Percentiles rank a stretch among this genome's conserved stretches.
Conservation (phyloP, 1,140 invertebrate species). For the Myzus persicae region DNA sequence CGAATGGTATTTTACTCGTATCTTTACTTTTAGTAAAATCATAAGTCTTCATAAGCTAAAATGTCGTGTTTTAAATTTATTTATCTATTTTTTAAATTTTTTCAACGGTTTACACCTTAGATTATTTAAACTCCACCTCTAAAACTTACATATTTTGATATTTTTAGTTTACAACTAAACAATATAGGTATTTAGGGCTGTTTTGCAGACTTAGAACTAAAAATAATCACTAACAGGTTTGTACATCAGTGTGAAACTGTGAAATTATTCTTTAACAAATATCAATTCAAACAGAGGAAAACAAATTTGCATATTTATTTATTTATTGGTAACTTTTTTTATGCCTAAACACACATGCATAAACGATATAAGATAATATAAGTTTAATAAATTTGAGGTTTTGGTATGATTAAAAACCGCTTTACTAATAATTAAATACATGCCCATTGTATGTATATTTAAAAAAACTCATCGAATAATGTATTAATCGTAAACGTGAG, state of each 20-base stretch:
- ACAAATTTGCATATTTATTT: not conserved
- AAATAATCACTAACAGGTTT: too few relatives aligned
- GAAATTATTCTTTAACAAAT: not conserved
- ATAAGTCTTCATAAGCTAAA: too few relatives aligned
- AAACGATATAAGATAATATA: not conserved
- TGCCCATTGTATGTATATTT: not conserved
- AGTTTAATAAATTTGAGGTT: not conserved
- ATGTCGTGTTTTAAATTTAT: too few relatives aligned
- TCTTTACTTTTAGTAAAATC: too few relatives aligned
- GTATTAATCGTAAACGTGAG: not conserved
- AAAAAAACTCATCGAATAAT: not conserved
- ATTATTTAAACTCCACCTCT: too few relatives aligned
- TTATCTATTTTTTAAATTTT: too few relatives aligned
- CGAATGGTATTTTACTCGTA: too few relatives aligned
- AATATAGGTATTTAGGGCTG: not conserved
- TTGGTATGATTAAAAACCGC: not conserved
- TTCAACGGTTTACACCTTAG: too few relatives aligned
- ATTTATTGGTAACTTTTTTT: not conserved
- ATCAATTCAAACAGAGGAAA: not conserved
- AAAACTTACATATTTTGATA: too few relatives aligned
- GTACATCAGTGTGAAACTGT: too few relatives aligned
- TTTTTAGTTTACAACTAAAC: not conserved
- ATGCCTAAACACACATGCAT: not conserved
- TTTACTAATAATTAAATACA: not conserved
- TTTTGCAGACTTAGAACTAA: not conserved